Conservation (phyloP, 2,888 invertebrate species). For the Athrips mouffetella region DNA sequence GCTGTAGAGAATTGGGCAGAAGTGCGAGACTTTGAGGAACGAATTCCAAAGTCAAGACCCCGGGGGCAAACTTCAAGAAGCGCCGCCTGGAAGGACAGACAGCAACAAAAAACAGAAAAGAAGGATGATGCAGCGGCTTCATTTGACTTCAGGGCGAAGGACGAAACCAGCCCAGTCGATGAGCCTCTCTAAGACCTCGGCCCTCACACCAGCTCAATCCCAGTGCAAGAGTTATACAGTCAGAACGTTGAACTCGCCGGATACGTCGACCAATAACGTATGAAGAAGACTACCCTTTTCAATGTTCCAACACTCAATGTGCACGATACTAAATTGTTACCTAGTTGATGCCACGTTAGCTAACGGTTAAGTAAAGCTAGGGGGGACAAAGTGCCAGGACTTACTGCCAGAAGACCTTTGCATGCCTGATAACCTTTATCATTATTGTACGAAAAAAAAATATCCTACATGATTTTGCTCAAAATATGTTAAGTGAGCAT, state of each 20-base stretch:
- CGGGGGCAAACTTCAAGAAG: constrained; percentile 17
- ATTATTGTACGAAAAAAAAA: constrained; percentile 22
- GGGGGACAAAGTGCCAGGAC: constrained; percentile 21
- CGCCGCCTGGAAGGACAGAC: constrained; percentile 14
- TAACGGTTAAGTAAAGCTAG: constrained; percentile 26
- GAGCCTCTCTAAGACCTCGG: constrained; percentile 33
- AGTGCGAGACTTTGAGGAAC: no score
- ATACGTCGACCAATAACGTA: constrained; percentile 27
- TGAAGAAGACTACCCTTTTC: constrained; percentile 27
- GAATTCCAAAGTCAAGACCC: constrained; percentile 25
- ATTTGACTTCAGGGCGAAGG: constrained; percentile 23
- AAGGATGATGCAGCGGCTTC: constrained; percentile 21
- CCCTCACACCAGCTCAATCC: constrained; percentile 27
- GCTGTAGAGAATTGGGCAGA: constrained; percentile 19
- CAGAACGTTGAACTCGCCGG: constrained; percentile 30
- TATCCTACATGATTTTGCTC: no score
- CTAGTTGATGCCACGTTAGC: constrained; percentile 21
- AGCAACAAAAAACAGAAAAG: neutral
- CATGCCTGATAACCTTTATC: constrained; percentile 24
- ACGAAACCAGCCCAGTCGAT: constrained; percentile 28
- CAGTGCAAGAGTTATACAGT: constrained; percentile 26
- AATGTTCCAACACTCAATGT: constrained; percentile 32
- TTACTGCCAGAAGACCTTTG: constrained; percentile 25
- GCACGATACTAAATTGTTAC: constrained; percentile 24
- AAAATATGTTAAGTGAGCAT: no score